phyloP scores from a whole-genome alignment of 2,113 vertebrate species.

The Coptodon bakossiorum region DNA sequence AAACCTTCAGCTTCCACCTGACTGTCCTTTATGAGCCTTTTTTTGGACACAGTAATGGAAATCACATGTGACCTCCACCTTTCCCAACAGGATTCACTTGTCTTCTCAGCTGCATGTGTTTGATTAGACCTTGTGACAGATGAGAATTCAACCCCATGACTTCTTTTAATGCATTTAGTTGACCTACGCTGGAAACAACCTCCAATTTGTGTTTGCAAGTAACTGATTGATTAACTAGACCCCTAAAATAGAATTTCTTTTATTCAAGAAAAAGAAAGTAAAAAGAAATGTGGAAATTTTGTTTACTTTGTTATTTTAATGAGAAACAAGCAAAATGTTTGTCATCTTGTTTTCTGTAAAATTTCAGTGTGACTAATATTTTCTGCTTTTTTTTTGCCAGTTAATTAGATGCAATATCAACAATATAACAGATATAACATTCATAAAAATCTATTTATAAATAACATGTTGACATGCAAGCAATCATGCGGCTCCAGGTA shows the following conservation, averaged over 20 bases:
- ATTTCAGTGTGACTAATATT: background rate
- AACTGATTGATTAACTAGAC: background rate
- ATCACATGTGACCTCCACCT: constrained; percentile 11
- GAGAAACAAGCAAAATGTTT: background rate
- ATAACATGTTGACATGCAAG: background rate
- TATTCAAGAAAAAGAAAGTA: background rate
- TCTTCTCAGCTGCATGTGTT: constrained; percentile 3
- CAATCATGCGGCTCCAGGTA: background rate
- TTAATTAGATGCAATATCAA: background rate
- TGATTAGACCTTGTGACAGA: background rate
- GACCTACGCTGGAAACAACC: background rate
- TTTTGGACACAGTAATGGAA: background rate
- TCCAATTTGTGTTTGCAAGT: background rate
- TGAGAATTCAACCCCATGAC: constrained; percentile 6
- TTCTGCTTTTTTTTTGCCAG: background rate
- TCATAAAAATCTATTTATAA: background rate
- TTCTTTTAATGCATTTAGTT: constrained; percentile 42
- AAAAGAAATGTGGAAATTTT: background rate
- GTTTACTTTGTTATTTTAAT: background rate
- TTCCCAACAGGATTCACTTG: background rate
- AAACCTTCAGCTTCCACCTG: background rate
- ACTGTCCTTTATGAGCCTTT: background rate
- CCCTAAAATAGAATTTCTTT: background rate
- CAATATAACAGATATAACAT: background rate
- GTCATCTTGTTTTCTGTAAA: background rate